Evolutionary conservation across 2,888 invertebrate genomes (phyloP).

Genomic region (Drosophila sordidula): DNA sequence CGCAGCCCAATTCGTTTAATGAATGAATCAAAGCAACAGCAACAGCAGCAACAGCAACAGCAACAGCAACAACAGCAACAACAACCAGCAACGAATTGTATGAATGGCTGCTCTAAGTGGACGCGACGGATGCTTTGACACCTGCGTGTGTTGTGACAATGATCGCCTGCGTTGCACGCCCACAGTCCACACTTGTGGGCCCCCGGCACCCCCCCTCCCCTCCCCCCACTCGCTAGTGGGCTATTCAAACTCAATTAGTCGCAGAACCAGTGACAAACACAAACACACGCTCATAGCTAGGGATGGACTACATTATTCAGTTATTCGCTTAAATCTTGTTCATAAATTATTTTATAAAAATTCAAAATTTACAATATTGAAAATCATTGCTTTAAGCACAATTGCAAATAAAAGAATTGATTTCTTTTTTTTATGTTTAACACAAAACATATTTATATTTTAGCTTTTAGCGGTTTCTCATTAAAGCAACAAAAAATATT

Average conservation of each 20-base stretch:
- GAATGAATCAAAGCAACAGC: conserved; percentile 62
- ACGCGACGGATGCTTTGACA: conserved; percentile 72
- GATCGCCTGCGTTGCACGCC: conserved; percentile 73
- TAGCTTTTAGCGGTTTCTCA: too few relatives aligned
- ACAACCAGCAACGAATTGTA: conserved; percentile 35
- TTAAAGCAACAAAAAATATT: too few relatives aligned
- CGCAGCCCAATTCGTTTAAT: conserved; percentile 68
- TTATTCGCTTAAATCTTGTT: neutral
- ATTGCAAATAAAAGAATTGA: too few relatives aligned
- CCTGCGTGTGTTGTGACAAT: conserved; percentile 76
- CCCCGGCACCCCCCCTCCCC: conserved; percentile 3
- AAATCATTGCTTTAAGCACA: too few relatives aligned
- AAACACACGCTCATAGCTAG: conserved; percentile 19
- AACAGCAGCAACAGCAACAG: conserved; percentile 14
- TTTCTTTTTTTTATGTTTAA: too few relatives aligned
- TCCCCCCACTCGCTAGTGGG: conserved; percentile 11
- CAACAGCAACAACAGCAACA: conserved; percentile 16
- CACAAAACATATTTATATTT: too few relatives aligned
- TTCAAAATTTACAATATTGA: too few relatives aligned
- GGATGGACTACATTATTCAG: conserved; percentile 12
- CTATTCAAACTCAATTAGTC: conserved; percentile 75
- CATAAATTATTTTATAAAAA: too few relatives aligned
- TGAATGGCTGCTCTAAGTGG: conserved; percentile 61
- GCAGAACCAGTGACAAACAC: conserved; percentile 43
- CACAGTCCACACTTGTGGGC: conserved; percentile 38